Evolutionary conservation across 2,888 invertebrate species (phyloP).

Genomic region (Drosophila mercatorum): DNA sequence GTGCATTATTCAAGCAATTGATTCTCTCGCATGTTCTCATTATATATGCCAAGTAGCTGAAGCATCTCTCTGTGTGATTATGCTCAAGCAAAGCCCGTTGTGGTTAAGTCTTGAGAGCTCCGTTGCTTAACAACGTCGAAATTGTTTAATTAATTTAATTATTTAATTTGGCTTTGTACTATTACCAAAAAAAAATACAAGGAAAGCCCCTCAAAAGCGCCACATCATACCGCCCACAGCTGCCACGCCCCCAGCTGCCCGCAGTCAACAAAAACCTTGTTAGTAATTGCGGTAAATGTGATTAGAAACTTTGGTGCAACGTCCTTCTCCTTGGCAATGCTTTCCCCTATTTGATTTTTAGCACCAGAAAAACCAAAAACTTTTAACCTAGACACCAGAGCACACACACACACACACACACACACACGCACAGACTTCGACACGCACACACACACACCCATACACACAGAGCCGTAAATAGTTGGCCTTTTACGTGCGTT

Average conservation of each 20-base stretch:
- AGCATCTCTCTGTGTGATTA: background rate
- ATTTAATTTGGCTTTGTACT: constrained; percentile 67
- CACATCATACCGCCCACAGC: background rate
- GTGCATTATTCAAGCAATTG: constrained; percentile 1
- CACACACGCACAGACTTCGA: background rate
- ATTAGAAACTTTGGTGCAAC: constrained; percentile 78
- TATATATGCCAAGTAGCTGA: background rate
- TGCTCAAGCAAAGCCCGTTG: constrained; percentile 36
- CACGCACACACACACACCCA: constrained; percentile 5
- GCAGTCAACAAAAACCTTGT: constrained; percentile 71
- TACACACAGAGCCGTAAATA: constrained; percentile 57
- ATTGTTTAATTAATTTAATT: constrained; percentile 75
- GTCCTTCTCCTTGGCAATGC: constrained; percentile 46
- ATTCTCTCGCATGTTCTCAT: background rate
- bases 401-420: constrained; percentile 5
- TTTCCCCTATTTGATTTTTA: constrained; percentile 76
- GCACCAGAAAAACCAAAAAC: constrained; percentile 73
- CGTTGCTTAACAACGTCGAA: constrained; percentile 47
- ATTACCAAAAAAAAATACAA: constrained; percentile 17
- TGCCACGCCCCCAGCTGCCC: constrained; percentile 19
- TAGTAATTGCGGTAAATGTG: constrained; percentile 81
- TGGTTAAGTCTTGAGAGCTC: constrained; percentile 39
- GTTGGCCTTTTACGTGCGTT: constrained; percentile 79
- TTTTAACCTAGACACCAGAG: constrained; percentile 68
- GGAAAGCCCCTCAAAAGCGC: constrained; percentile 15